A percentile compares a stretch with the other conserved stretches of the same genome.
Conservation (phyloP, 2,888 invertebrate species). For the Drosophila quinaria region DNA sequence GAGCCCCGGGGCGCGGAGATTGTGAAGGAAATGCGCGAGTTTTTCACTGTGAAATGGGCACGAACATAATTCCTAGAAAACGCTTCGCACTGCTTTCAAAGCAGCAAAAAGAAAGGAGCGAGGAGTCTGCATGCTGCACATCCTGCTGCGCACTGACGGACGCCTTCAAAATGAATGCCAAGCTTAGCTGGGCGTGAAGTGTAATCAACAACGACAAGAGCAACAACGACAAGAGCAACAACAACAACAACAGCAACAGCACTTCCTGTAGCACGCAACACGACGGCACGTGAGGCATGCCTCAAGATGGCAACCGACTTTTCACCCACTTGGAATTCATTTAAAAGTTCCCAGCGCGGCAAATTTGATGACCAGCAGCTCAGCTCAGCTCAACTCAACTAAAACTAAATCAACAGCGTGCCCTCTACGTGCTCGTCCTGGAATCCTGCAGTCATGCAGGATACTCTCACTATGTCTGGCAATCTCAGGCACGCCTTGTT, state of each 20-base stretch:
- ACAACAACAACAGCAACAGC: constrained; percentile 27
- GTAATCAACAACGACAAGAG: constrained; percentile 72
- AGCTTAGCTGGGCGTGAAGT: constrained; percentile 75
- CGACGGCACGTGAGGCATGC: constrained; percentile 55
- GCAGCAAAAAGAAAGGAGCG: constrained; percentile 8
- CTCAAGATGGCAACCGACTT: constrained; percentile 24
- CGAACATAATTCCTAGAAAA: constrained; percentile 72
- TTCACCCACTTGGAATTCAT: constrained; percentile 64
- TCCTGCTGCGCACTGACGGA: constrained; percentile 58
- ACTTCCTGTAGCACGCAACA: constrained; percentile 42
- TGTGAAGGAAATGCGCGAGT: constrained; percentile 16
- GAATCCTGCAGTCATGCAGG: neutral
- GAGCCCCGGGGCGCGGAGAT: constrained; percentile 1
- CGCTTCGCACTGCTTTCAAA: constrained; percentile 40
- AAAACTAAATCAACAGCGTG: constrained; percentile 72
- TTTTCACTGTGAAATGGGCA: constrained; percentile 48
- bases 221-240: constrained; percentile 3
- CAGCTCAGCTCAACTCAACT: constrained; percentile 35
- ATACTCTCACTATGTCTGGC: constrained; percentile 11
- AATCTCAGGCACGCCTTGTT: constrained; percentile 54
- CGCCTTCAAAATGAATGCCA: constrained; percentile 58
- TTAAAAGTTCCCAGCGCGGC: constrained; percentile 69
- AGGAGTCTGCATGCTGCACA: constrained; percentile 43
- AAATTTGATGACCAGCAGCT: constrained; percentile 75
- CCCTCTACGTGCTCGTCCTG: constrained; percentile 52